These are phyloP conservation scores for Metellina segmentata DNA, from an alignment of 2,888 invertebrate genomes.

Conservation along the genomic window DNA sequence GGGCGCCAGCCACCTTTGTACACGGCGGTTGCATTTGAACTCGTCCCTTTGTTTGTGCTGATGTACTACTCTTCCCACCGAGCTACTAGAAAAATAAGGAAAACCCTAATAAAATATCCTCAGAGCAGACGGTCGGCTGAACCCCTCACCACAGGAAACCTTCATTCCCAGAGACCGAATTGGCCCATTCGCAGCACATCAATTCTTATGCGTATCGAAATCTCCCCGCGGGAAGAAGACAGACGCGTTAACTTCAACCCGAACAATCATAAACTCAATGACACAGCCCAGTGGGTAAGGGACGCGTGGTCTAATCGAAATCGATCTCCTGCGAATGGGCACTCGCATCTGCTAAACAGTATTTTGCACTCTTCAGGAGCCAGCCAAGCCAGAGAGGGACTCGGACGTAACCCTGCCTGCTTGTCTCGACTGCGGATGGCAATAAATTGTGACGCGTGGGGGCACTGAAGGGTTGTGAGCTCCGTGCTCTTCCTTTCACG, in stretches of 20 bases:
- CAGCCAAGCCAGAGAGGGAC: neutral
- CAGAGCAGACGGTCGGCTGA: too few relatives aligned
- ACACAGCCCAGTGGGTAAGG: neutral
- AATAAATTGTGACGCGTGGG: conserved; percentile 6
- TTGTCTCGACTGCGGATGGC: neutral
- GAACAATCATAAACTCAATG: conserved; percentile 6
- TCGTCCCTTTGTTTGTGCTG: too few relatives aligned
- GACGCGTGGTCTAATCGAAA: conserved; percentile 5
- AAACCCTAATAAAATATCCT: too few relatives aligned
- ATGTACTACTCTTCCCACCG: too few relatives aligned
- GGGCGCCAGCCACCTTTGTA: too few relatives aligned
- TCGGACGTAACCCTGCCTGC: neutral
- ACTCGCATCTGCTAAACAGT: neutral
- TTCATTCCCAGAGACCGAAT: too few relatives aligned
- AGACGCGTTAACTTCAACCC: conserved; percentile 3
- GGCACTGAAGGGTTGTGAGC: neutral
- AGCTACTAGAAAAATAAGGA: too few relatives aligned
- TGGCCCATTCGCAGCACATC: too few relatives aligned
- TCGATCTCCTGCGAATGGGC: neutral
- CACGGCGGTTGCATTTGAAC: too few relatives aligned
- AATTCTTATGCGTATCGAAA: too few relatives aligned
- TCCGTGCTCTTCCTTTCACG: too few relatives aligned
- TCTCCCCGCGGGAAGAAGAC: neutral
- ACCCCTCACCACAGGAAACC: too few relatives aligned
- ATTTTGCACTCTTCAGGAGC: neutral